Conservation (phyloP, 2,797 vertebrate genomes). For the Hephaestus fuliginosus region DNA sequence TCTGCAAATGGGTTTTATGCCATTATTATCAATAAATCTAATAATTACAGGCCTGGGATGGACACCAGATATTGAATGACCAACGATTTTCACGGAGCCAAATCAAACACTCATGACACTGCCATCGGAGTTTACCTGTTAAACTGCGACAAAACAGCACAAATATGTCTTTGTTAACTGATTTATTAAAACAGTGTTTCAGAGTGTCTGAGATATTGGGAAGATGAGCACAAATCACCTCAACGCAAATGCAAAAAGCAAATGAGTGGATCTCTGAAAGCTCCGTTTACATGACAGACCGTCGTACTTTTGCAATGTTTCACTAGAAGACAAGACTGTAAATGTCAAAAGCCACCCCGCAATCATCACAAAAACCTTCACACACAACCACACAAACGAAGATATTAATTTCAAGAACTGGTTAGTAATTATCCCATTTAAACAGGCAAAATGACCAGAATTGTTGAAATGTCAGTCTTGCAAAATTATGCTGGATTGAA, state of each 20-base stretch:
- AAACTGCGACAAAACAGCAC: background rate
- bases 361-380: background rate
- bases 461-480: background rate
- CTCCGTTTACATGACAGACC: background rate
- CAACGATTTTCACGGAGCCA: background rate
- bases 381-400: background rate
- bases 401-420: background rate
- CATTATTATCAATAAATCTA: background rate
- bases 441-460: background rate
- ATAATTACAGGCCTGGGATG: background rate
- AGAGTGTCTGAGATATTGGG: background rate
- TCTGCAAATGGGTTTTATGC: conserved; percentile 3
- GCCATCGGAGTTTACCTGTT: background rate
- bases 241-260: background rate
- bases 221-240: background rate
- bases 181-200: background rate
- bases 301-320: background rate
- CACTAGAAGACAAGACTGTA: background rate
- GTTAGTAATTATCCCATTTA: background rate
- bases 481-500: background rate
- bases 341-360: background rate
- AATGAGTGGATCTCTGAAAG: background rate
- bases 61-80: background rate
- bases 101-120: background rate
- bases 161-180: conserved; percentile 1